These are phyloP conservation scores for Pseudomyrmex dendroicus DNA, from an alignment of 1,140 invertebrate species.

Conservation along the genomic window DNA sequence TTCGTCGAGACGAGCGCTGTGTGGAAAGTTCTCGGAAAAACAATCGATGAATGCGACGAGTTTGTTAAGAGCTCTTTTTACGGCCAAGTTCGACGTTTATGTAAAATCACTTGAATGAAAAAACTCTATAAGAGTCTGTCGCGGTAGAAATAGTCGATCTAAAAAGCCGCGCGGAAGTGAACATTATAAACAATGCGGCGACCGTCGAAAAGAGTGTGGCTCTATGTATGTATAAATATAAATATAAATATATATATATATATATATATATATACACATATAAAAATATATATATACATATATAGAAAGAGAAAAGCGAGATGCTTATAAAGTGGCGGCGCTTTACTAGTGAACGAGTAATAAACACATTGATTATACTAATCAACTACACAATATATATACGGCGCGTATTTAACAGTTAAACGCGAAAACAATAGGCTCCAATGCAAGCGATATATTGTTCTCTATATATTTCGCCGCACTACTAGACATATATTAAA, in stretches of 20 bases:
- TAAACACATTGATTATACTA: conserved; percentile 54
- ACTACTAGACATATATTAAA: conserved; percentile 60
- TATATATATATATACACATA: conserved; percentile 21
- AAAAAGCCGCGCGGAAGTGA: no score
- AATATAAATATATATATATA: neutral
- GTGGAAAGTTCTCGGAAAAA: conserved; percentile 21
- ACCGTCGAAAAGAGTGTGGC: conserved; percentile 28
- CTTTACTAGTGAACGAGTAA: conserved; percentile 50
- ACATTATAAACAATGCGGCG: neutral
- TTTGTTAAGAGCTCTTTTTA: neutral
- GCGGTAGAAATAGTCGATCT: neutral
- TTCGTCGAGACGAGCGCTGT: conserved; percentile 50
- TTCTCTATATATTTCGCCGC: conserved; percentile 60
- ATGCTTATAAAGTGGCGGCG: conserved; percentile 44
- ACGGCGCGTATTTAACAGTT: conserved; percentile 39
- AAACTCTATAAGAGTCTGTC: conserved; percentile 7
- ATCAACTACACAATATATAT: conserved; percentile 64
- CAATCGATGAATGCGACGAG: neutral
- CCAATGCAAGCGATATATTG: conserved; percentile 69
- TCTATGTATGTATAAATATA: conserved; percentile 18
- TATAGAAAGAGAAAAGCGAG: conserved; percentile 28
- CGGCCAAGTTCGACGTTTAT: neutral
- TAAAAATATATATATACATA: conserved; percentile 26
- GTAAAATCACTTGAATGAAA: conserved; percentile 8
- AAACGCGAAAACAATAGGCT: conserved; percentile 59